Evolutionary conservation across 2,113 vertebrate species (phyloP).

Genomic region (Chionodraco myersi): DNA sequence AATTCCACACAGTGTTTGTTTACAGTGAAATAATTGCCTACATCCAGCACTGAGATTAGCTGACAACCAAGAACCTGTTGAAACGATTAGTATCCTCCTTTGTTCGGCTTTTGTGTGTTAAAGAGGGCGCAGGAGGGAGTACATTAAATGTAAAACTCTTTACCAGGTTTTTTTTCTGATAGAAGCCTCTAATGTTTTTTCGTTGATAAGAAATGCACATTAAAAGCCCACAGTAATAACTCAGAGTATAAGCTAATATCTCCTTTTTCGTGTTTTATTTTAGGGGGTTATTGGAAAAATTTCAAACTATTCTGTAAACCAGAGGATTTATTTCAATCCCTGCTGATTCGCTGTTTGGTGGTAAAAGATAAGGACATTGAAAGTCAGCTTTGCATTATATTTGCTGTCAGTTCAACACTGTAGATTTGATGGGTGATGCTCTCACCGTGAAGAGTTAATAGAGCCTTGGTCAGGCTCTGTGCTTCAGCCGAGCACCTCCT

Average conservation of each 20-base stretch:
- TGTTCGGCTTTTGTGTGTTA: slow-evolving; percentile 30
- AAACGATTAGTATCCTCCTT: slow-evolving; percentile 51
- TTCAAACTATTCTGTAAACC: neutral
- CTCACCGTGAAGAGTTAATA: slow-evolving; percentile 67
- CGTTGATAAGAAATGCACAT: neutral
- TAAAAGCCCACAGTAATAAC: slow-evolving; percentile 6
- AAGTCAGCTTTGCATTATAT: slow-evolving; percentile 9
- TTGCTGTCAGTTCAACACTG: neutral
- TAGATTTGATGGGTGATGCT: slow-evolving; percentile 19
- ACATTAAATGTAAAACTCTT: slow-evolving; percentile 15
- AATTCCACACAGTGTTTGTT: slow-evolving; percentile 65
- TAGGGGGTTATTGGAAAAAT: neutral
- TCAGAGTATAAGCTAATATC: too few species aligned
- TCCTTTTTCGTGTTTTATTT: neutral
- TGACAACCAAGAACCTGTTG: slow-evolving; percentile 57
- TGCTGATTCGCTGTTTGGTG: neutral
- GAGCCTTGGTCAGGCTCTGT: slow-evolving; percentile 67
- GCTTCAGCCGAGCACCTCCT: slow-evolving; percentile 78
- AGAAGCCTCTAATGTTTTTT: neutral
- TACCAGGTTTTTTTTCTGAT: neutral
- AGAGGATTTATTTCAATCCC: slow-evolving; percentile 2
- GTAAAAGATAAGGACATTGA: slow-evolving; percentile 14
- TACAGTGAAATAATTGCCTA: slow-evolving; percentile 63
- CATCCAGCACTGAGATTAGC: slow-evolving; percentile 54
- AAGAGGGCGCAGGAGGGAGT: neutral